Base-by-base conservation (phyloP, 2,113 vertebrate species). In the Laticauda colubrina region DNA sequence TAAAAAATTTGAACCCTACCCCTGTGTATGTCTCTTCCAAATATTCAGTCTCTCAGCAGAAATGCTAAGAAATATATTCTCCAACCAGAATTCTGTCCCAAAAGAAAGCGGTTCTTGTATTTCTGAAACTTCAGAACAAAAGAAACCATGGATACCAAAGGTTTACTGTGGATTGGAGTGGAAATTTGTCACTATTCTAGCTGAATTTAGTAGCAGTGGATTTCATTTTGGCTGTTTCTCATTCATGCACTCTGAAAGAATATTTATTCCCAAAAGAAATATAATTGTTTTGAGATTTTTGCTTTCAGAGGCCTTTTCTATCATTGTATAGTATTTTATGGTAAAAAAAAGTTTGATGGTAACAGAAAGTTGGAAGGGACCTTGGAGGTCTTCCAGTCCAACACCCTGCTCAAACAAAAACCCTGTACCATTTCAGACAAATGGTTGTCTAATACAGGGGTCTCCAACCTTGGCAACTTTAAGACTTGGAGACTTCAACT, bases 31-130 rank as follows among this genome's bases (percentile, higher is more conserved):
- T 12, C 6, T 69, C 43, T 55, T 85, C 39, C 88, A 5, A 5
- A 23, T 11, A 53, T 88, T 89, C 93, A 61, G 75, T 24, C 54
- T 91, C 59, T 90, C 87, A 92, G 87, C 59, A 92, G 88, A 93
- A 53, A 26, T 88, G 75, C 29, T 51, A 88, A 89, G 69, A 53
- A 29, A 45, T 53, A 90, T 55, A 85, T 91, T 59, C 45, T 93
- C 69, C 18, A 87, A 87, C 2, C 29, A 87, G 86, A 24, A 8
- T 87, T 53, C 53, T 87, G 5, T 7, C 57, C 43, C 20, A 64
- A 29, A 20, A 26, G 43, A 90, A 23, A 64, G 1, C 0, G 0
- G 61, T 4, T 69, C 29, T 69, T 69, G 29, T n/a, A 15, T 69
- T 56, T 57, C n/a, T 43, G n/a, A 18, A 89, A 56, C 45, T 51